Percentiles rank a stretch among this genome's conserved stretches.
These are phyloP conservation scores for Cyanoderma ruficeps DNA, from an alignment of 2,113 vertebrate species.

Conservation along the genomic window DNA sequence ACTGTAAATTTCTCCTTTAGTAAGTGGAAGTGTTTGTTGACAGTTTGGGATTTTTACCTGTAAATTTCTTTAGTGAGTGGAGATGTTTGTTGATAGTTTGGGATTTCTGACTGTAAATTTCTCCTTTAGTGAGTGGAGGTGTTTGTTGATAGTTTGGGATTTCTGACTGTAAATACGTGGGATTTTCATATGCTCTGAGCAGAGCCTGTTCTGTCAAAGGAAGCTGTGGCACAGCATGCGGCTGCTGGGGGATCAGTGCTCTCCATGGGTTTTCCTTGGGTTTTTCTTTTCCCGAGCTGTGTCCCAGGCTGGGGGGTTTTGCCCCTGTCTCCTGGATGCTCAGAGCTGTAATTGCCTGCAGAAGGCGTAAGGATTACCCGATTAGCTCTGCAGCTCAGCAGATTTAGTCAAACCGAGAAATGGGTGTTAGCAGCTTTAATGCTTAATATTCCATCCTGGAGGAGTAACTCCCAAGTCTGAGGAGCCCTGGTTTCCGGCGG, in stretches of 20 bases:
- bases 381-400: constrained; percentile 38
- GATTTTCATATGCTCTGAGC: neutral
- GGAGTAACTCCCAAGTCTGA: neutral
- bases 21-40: neutral
- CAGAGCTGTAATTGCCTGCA: constrained; percentile 2
- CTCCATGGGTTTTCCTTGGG: neutral
- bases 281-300: neutral
- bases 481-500: neutral
- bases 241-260: neutral
- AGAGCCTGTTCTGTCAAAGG: neutral
- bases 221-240: neutral
- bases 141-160: neutral
- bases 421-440: neutral
- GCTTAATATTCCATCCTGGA: neutral
- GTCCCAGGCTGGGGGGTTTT: neutral
- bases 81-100: neutral
- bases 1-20: neutral
- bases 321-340: neutral
- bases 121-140: neutral
- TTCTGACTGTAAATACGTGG: neutral
- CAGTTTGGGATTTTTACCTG: neutral
- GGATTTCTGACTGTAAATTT: neutral
- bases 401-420: constrained; percentile 51
- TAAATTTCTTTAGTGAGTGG: neutral
- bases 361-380: neutral